Evolutionary conservation across 2,888 invertebrate genomes (phyloP).

Genomic region (Agonopterix subpropinquella): DNA sequence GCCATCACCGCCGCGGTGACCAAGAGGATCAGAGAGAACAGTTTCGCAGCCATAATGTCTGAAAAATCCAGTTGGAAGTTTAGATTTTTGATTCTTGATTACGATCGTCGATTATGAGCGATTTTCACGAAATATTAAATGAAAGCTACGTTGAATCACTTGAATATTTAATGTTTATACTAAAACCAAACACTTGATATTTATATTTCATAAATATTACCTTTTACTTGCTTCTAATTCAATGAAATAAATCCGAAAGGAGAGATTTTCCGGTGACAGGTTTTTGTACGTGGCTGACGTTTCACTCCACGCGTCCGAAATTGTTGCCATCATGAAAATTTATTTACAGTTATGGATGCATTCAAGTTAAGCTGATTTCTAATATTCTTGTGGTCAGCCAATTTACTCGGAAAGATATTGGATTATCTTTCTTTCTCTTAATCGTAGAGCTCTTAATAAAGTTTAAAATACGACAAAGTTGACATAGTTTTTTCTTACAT

Average conservation of each 20-base stretch:
- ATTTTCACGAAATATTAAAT: slow-evolving; percentile 10
- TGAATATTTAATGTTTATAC: background rate
- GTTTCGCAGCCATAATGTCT: slow-evolving; percentile 61
- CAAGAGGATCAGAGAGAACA: slow-evolving; percentile 60
- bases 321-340: slow-evolving; percentile 31
- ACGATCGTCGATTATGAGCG: slow-evolving; percentile 9
- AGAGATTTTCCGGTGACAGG: slow-evolving; percentile 38
- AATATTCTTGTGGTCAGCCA: too few relatives aligned
- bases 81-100: background rate
- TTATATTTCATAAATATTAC: slow-evolving; percentile 14
- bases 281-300: slow-evolving; percentile 70
- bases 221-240: slow-evolving; percentile 13
- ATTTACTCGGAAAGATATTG: too few relatives aligned
- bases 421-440: too few relatives aligned
- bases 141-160: background rate
- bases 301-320: slow-evolving; percentile 70
- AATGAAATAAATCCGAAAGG: slow-evolving; percentile 14
- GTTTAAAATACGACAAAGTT: too few relatives aligned
- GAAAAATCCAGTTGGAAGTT: slow-evolving; percentile 29
- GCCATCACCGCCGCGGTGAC: slow-evolving; percentile 64
- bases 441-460: too few relatives aligned
- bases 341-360: slow-evolving; percentile 14
- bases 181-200: background rate
- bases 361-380: slow-evolving; percentile 1
- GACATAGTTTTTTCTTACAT: too few relatives aligned